Evolutionary conservation across 2,888 invertebrate species (phyloP).

Genomic region (Noctuana brunneofusca): DNA sequence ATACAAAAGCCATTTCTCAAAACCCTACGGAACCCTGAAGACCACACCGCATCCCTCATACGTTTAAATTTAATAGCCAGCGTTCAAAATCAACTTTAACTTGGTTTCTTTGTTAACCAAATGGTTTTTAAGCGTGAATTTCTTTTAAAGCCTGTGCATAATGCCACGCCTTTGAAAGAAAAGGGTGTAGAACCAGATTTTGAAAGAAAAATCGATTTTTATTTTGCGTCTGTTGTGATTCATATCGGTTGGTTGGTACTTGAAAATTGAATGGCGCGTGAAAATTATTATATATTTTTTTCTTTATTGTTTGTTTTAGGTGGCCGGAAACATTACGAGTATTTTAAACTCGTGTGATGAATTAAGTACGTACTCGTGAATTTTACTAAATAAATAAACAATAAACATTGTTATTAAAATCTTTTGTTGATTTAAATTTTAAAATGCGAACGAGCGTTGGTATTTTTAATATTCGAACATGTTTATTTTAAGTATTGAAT

Average conservation of each 20-base stretch:
- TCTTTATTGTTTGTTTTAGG: background rate
- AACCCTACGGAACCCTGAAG: background rate
- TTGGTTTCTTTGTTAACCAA: constrained; percentile 16
- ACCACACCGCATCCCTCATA: constrained; percentile 7
- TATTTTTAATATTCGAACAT: too few species aligned
- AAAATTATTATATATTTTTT: background rate
- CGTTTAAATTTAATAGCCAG: constrained; percentile 11
- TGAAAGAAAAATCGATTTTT: constrained; percentile 4
- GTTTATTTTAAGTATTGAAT: too few species aligned
- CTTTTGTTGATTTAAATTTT: background rate
- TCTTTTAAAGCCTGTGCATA: constrained; percentile 14
- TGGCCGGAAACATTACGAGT: background rate
- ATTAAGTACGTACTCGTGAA: background rate
- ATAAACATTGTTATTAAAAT: background rate
- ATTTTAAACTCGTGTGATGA: background rate
- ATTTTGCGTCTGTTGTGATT: background rate
- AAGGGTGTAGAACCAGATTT: background rate
- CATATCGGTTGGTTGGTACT: constrained; percentile 5
- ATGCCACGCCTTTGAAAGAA: constrained; percentile 17
- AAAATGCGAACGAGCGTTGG: too few species aligned
- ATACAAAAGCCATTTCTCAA: background rate
- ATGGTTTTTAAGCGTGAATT: constrained; percentile 25
- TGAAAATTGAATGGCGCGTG: background rate
- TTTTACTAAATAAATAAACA: background rate
- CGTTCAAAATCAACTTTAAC: constrained; percentile 22